phyloP scores from a whole-genome alignment of 2,113 vertebrate species.

The Nothoprocta perdicaria region DNA sequence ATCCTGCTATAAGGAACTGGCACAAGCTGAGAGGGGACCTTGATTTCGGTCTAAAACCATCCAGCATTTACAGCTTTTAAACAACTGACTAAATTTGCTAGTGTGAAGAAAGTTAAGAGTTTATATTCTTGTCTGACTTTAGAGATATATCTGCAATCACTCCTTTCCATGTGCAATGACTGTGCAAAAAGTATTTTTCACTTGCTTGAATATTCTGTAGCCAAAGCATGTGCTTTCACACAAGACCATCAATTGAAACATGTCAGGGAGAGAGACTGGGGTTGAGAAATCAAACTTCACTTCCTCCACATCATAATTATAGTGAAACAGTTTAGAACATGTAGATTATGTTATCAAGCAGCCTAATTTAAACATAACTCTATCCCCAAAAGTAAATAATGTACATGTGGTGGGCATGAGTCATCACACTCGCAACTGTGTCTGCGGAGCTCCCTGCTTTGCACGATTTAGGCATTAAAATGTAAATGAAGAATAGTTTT shows the following conservation, averaged over 20 bases:
- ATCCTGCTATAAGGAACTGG: not conserved
- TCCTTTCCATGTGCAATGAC: not conserved
- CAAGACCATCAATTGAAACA: not conserved
- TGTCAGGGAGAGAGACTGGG: not conserved
- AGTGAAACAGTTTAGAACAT: not conserved
- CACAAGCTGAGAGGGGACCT: not conserved
- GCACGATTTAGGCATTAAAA: not conserved
- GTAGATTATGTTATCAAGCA: conserved; percentile 13
- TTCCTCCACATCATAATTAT: conserved; percentile 17
- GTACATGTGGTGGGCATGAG: conserved; percentile 38
- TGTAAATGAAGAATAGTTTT: not conserved
- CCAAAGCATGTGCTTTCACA: not conserved
- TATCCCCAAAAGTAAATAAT: conserved; percentile 42
- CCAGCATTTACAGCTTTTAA: not conserved
- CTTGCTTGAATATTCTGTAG: not conserved
- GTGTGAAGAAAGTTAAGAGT: not conserved
- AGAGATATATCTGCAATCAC: not conserved
- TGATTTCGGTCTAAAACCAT: not conserved
- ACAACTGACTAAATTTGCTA: not conserved
- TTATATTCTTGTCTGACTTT: not conserved
- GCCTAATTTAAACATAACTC: conserved; percentile 8
- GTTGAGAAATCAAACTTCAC: not conserved
- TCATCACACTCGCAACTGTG: not conserved
- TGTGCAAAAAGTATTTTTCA: not conserved
- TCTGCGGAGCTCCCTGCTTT: conserved; percentile 22